These are phyloP conservation scores for Argyrosomus regius DNA, from an alignment of 2,797 vertebrate species.

Conservation along the genomic window DNA sequence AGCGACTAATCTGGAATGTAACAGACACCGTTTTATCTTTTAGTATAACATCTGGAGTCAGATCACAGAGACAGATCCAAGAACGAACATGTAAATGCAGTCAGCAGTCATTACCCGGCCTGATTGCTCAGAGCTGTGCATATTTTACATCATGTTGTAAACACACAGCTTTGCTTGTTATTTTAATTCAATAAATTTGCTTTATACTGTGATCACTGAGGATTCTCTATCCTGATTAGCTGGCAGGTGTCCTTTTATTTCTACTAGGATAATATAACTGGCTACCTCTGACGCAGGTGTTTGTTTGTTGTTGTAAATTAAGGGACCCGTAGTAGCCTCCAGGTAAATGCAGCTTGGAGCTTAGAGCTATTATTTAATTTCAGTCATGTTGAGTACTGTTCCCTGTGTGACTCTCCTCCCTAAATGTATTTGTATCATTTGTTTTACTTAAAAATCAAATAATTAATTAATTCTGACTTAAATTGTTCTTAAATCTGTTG, in stretches of 20 bases:
- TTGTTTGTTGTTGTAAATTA: constrained; percentile 11
- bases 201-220: background rate
- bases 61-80: background rate
- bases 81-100: background rate
- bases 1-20: background rate
- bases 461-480: too few species aligned
- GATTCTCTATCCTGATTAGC: background rate
- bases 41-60: background rate
- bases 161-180: background rate
- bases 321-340: background rate
- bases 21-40: background rate
- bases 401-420: background rate
- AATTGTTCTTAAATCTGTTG: too few species aligned
- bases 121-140: background rate
- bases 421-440: background rate
- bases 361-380: too few species aligned
- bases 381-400: background rate
- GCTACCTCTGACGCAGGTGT: background rate
- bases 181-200: background rate
- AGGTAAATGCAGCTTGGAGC: too few species aligned
- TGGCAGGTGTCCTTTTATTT: background rate
- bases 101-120: background rate
- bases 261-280: background rate
- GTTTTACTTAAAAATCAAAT: background rate
- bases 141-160: background rate